Evolutionary conservation across 1,140 invertebrate genomes (phyloP).

Genomic region (Conus ventricosus): DNA sequence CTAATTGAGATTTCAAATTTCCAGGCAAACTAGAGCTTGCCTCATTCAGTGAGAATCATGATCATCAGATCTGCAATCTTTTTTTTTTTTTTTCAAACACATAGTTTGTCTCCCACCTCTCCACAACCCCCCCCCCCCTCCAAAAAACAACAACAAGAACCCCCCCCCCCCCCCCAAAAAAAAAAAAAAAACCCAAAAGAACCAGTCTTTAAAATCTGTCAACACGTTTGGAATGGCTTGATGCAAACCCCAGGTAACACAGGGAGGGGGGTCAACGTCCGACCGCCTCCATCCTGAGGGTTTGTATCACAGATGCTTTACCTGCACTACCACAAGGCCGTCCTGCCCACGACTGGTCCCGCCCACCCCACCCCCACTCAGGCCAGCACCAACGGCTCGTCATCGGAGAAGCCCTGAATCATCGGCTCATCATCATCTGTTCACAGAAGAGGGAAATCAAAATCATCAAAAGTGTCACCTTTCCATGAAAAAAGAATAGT

Average conservation of each 20-base stretch:
- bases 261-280: neutral
- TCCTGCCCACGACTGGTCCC: neutral
- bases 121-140: too few relatives aligned
- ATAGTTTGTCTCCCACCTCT: too few relatives aligned
- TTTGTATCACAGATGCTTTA: conserved; percentile 23
- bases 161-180: too few relatives aligned
- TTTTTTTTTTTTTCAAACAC: too few relatives aligned
- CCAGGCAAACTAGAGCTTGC: too few relatives aligned
- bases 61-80: too few relatives aligned
- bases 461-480: too few relatives aligned
- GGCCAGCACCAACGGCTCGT: conserved; percentile 93
- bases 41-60: too few relatives aligned
- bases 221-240: conserved; percentile 6
- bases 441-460: conserved; percentile 74
- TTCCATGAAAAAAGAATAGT: too few relatives aligned
- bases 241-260: neutral
- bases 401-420: conserved; percentile 93
- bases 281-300: neutral
- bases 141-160: too few relatives aligned
- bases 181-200: too few relatives aligned
- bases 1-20: too few relatives aligned
- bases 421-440: conserved; percentile 92
- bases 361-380: conserved; percentile 68
- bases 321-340: neutral
- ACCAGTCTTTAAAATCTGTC: neutral